Evolutionary conservation across 92 coral and sea anemone genomes (phyloP), one percentile per base, ranked within the genome.

Genomic region (Phenganax stokvisi): DNA sequence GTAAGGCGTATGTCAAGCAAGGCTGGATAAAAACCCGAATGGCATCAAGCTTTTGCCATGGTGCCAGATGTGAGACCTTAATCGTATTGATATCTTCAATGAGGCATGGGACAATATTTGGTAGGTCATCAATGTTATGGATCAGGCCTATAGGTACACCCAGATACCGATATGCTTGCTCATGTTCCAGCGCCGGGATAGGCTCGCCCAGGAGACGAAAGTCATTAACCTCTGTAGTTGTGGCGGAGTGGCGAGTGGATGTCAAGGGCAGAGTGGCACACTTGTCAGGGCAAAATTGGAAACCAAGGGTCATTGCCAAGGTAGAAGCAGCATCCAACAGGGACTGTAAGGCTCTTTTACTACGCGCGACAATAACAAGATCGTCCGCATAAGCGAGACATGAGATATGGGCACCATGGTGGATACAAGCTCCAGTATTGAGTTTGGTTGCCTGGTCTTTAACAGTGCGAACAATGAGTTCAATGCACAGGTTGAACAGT

Each of bases 311-410:
- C 28, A 25, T 60, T 52, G 83, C 83, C n/a, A 53, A 52, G 25
- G 25, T 20, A 20, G 25, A 20, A 20, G 25, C 25, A 20, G 25
- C 25, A 1, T 28, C 83, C 12, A 79, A 73, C 53, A 79, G 55
- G 30, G 55, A 13, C 83, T 79, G 83, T 13, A 79, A 27, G 58
- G 72, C 27, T 60, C 28, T 51, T 59, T 79, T 79, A 55, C 57
- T 64, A 16, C 83, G 73, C 27, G 83, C 71, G 60, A 79, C n/a
- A n/a, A 79, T 59, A 31, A 79, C 83, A 15, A 79, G 56, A 55
- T 79, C 76, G 56, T 79, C 83, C 37, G 83, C 83, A 54, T 79
- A 79, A 59, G 83, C 83, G 27, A 79, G 56, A 28, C 59, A 51
- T 25, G 83, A 59, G 53, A 79, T 15, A 27, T 10, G 52, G 0